phyloP scores from a whole-genome alignment of 2,888 invertebrate species.

The Anoncus sp. region DNA sequence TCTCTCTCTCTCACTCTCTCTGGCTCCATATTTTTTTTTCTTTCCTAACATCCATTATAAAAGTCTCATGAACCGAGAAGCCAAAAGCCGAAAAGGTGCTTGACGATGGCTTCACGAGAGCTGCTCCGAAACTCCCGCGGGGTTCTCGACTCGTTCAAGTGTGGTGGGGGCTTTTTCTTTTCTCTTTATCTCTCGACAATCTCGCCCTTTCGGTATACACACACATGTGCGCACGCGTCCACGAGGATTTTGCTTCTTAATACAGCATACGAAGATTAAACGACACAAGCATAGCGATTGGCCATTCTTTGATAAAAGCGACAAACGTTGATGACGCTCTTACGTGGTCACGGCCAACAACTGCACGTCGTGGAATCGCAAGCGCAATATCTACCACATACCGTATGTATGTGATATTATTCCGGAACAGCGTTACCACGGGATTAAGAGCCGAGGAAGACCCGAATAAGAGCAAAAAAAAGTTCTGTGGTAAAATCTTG shows the following conservation, averaged over 20 bases:
- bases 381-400: constrained; percentile 4
- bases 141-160: constrained; percentile 57
- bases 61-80: constrained; percentile 54
- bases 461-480: constrained; percentile 15
- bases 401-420: constrained; percentile 10
- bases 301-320: neutral
- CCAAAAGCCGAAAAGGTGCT: constrained; percentile 62
- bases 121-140: constrained; percentile 39
- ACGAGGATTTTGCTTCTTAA: constrained; percentile 25
- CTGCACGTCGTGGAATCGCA: neutral
- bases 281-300: constrained; percentile 5
- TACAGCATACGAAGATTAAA: neutral
- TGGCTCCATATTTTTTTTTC: no score
- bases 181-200: constrained; percentile 54
- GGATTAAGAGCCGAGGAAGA: constrained; percentile 13
- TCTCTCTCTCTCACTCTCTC: constrained; percentile 36
- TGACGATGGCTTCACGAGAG: constrained; percentile 53
- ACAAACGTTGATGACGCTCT: neutral
- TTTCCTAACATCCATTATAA: constrained; percentile 45
- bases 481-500: constrained; percentile 24
- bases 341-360: constrained; percentile 13
- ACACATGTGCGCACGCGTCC: constrained; percentile 1
- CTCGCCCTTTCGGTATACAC: constrained; percentile 38
- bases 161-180: constrained; percentile 44
- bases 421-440: constrained; percentile 7